Base-by-base conservation (phyloP, 2,888 invertebrate species). In the Stramonita haemastoma region DNA sequence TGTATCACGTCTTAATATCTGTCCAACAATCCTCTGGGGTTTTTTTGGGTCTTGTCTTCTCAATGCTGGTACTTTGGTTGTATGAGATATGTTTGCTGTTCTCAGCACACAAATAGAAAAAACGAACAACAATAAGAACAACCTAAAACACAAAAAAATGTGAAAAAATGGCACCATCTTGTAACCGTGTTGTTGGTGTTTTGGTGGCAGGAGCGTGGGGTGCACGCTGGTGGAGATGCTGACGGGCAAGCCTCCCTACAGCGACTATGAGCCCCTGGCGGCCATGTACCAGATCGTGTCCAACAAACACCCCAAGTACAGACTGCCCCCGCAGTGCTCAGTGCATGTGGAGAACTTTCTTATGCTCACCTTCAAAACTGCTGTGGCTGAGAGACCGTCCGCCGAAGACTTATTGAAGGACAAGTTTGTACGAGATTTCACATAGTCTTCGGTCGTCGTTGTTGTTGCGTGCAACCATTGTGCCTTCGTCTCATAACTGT, bases 201-300 rank as follows among this genome's bases (percentile, higher is more conserved):
- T 29, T 85, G 26, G 26, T 94, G 92, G 26, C 94, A 96, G 96
- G 96, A 96, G 96, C 92, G 92, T 96, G 8, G 96, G 95, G 19
- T 95, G 96, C 91, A 96, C 96, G 0, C 93, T 96, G 46, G 96
- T 96, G 29, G 96, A 96, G 93, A 96, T 96, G 96, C 91, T 96
- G 46, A 95, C 95, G 0, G 93, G 92, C 86, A 94, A 93, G 91
- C 96, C 96, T 22, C 96, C 96, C 1, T 96, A 95, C 94, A 92
- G 94, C 36, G 95, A 96, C 84, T 94, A 94, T 70, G 96, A 96
- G 91, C 94, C 96, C 6, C 95, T 96, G 94, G 96, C 96, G 11
- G 96, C 96, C 90, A 95, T 96, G 91, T 96, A 95, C 92, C 95
- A 95, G 92, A 96, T 96, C 56, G 96, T 96, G 26, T 95, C 95